Evolutionary conservation across 37 sponge, comb jelly and placozoan species (phyloP).

Genomic region (Halisarca cf. caerulea): DNA sequence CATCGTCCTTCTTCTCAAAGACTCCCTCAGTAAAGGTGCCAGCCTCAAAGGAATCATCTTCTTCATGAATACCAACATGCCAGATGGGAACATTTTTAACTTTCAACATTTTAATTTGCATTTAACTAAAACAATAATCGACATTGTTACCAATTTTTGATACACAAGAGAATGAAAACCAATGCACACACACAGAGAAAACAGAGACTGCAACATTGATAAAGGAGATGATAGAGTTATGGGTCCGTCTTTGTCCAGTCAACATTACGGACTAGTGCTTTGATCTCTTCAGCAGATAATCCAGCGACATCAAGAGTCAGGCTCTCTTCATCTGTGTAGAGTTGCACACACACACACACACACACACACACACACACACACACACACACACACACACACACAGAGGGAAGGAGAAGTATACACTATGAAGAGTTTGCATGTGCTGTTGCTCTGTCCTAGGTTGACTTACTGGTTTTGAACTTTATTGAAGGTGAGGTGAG

Average conservation of each 20-base stretch:
- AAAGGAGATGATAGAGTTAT: too few relatives aligned
- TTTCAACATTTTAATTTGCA: neutral
- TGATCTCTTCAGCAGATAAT: neutral
- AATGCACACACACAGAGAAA: too few relatives aligned
- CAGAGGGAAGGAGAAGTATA: neutral
- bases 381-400: conserved; percentile 10
- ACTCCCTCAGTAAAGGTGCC: neutral
- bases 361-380: neutral
- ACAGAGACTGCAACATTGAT: too few relatives aligned
- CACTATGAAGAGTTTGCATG: too few relatives aligned
- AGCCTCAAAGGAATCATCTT: neutral
- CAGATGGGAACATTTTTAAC: too few relatives aligned
- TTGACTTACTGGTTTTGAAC: neutral
- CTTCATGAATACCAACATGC: too few relatives aligned
- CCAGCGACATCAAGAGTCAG: neutral
- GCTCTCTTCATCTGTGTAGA: neutral
- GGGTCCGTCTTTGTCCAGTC: neutral
- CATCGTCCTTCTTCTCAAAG: conserved; percentile 57
- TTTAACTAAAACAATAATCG: neutral
- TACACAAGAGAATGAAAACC: neutral
- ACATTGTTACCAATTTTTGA: neutral
- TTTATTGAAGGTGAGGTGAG: neutral
- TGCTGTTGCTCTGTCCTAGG: neutral
- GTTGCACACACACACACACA: conserved; percentile 1
- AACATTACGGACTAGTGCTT: neutral